These are phyloP conservation scores for Phyllopteryx taeniolatus DNA, from an alignment of 2,113 vertebrate genomes.

Conservation along the genomic window DNA sequence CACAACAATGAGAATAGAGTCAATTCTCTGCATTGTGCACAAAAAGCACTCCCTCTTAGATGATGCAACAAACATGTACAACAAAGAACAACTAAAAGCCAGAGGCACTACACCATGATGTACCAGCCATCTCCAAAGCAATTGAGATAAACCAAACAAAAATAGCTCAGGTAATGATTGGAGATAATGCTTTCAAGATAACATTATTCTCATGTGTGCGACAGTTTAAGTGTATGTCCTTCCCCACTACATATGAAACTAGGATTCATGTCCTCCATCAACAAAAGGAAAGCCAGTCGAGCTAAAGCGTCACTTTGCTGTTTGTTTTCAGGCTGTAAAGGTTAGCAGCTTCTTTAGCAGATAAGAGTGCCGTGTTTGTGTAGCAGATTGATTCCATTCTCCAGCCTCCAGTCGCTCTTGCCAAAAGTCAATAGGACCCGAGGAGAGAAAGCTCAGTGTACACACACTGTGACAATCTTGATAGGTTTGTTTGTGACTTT, in stretches of 20 bases:
- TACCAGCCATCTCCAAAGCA: conserved; percentile 21
- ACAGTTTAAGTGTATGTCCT: conserved; percentile 13
- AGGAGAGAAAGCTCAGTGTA: conserved; percentile 22
- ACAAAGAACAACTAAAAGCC: conserved; percentile 25
- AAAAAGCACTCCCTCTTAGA: conserved; percentile 35
- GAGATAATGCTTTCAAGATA: conserved; percentile 11
- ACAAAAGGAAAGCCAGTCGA: conserved; percentile 8
- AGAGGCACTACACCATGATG: conserved; percentile 1
- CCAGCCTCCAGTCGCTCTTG: conserved; percentile 38
- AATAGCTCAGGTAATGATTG: conserved; percentile 1
- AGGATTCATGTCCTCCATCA: background rate
- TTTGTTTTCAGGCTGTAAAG: conserved; percentile 43
- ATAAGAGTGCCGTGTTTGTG: conserved; percentile 45
- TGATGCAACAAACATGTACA: conserved; percentile 44
- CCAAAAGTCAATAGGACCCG: conserved; percentile 39
- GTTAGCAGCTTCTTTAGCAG: conserved; percentile 27
- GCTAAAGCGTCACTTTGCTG: conserved; percentile 29
- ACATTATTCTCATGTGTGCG: conserved; percentile 9
- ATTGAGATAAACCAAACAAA: conserved; percentile 18
- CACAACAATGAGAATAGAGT: conserved; percentile 53
- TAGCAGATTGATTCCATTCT: conserved; percentile 49
- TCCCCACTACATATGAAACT: background rate
- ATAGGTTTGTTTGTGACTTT: conserved; percentile 17
- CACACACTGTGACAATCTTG: conserved; percentile 7
- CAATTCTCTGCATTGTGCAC: conserved; percentile 33